These are phyloP conservation scores for Erannis defoliaria DNA, from an alignment of 2,888 invertebrate genomes.

Conservation along the genomic window DNA sequence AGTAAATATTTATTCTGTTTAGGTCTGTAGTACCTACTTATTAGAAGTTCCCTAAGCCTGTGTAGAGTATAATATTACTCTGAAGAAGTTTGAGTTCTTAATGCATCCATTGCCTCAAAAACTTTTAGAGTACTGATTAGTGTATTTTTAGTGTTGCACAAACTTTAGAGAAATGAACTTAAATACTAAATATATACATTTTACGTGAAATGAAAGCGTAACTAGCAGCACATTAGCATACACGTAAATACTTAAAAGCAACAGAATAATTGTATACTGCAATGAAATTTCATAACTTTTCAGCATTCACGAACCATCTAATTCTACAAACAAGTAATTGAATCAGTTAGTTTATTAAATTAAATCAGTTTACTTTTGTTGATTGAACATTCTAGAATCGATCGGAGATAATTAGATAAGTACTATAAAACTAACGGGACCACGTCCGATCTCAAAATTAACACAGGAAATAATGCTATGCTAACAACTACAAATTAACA, in stretches of 20 bases:
- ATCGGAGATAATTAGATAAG: neutral
- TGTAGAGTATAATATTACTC: neutral
- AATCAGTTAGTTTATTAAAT: no score
- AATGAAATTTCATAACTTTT: no score
- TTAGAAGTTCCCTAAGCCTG: neutral
- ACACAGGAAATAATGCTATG: conserved; percentile 36
- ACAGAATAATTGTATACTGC: no score
- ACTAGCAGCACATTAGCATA: conserved; percentile 22
- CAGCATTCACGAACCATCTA: no score
- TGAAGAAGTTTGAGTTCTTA: no score
- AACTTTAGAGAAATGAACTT: conserved; percentile 25
- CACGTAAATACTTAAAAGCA: conserved; percentile 8
- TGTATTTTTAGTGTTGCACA: conserved; percentile 4
- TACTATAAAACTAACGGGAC: conserved; percentile 31
- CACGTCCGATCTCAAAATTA: conserved; percentile 37
- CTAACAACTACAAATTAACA: conserved; percentile 46
- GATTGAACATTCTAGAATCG: no score
- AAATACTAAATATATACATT: conserved; percentile 30
- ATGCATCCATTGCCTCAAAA: no score
- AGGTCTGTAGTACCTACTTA: no score
- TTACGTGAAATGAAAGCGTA: conserved; percentile 33
- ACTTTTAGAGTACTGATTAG: no score
- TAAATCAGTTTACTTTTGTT: no score
- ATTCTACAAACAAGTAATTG: no score
- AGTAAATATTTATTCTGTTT: no score